Evolutionary conservation across 2,888 invertebrate species (phyloP).

Genomic region (Yponomeuta malinellus): DNA sequence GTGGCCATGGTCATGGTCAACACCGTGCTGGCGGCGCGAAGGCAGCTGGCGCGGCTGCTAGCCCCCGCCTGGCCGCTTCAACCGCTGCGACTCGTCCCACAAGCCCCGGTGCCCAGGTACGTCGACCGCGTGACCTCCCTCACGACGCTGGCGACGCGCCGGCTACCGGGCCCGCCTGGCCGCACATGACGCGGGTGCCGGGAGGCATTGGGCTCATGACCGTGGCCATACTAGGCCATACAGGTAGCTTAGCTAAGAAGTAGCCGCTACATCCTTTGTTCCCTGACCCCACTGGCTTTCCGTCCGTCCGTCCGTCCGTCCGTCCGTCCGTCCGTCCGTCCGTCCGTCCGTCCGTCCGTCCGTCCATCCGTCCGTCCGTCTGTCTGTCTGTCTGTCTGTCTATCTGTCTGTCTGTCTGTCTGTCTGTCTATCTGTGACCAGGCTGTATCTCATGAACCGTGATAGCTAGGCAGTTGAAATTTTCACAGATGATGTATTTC

Average conservation of each 20-base stretch:
- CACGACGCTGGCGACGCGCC: too few relatives aligned
- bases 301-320: too few relatives aligned
- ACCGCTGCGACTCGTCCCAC: constrained; percentile 78
- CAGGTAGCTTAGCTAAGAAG: constrained; percentile 81
- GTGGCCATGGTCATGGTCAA: constrained; percentile 98
- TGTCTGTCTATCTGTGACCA: too few relatives aligned
- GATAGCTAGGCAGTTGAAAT: too few relatives aligned
- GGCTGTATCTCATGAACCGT: too few relatives aligned
- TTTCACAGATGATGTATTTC: too few relatives aligned
- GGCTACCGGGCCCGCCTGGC: too few relatives aligned
- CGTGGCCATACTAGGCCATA: constrained; percentile 97
- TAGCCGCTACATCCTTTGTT: constrained; percentile 85
- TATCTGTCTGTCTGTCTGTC: too few relatives aligned
- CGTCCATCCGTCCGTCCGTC: too few relatives aligned
- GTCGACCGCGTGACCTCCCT: constrained; percentile 14
- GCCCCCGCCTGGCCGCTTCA: constrained; percentile 82
- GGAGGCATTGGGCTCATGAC: constrained; percentile 99
- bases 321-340: too few relatives aligned
- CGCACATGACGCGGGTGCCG: constrained; percentile 95
- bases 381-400: too few relatives aligned
- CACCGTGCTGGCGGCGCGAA: constrained; percentile 89
- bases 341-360: too few relatives aligned
- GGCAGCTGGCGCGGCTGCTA: constrained; percentile 74
- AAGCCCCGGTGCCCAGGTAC: constrained; percentile 90
- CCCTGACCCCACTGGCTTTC: constrained; percentile 56